Conservation (phyloP, 2,113 vertebrate genomes). For the Buteo buteo region DNA sequence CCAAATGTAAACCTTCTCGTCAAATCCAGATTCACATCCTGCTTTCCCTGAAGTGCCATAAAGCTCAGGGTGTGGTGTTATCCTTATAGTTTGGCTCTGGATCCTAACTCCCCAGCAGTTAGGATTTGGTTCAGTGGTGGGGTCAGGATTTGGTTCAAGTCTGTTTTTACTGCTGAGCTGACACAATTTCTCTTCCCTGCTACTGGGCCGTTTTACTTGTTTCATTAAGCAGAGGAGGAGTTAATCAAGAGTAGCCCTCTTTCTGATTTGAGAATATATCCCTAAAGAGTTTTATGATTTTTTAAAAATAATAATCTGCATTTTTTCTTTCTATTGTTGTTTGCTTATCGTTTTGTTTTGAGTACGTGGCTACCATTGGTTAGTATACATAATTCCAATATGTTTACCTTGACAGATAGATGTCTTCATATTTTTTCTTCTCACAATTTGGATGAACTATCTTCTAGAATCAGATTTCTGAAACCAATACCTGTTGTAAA, state of each 20-base stretch:
- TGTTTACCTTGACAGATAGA: neutral
- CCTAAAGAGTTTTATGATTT: neutral
- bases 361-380: neutral
- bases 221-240: neutral
- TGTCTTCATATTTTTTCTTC: neutral
- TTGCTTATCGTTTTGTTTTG: neutral
- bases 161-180: neutral
- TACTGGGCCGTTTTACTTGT: neutral
- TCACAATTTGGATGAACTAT: neutral
- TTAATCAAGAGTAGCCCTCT: neutral
- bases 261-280: neutral
- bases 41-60: neutral
- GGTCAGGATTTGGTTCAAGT: neutral
- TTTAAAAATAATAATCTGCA: neutral
- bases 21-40: neutral
- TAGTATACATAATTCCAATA: neutral
- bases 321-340: neutral
- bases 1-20: neutral
- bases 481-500: neutral
- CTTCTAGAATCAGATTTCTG: neutral
- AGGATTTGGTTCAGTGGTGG: neutral
- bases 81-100: neutral
- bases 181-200: neutral
- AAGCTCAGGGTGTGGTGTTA: neutral
- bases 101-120: neutral